Evolutionary conservation across 2,113 vertebrate species (phyloP).

Genomic region (Ageneiosus marmoratus): DNA sequence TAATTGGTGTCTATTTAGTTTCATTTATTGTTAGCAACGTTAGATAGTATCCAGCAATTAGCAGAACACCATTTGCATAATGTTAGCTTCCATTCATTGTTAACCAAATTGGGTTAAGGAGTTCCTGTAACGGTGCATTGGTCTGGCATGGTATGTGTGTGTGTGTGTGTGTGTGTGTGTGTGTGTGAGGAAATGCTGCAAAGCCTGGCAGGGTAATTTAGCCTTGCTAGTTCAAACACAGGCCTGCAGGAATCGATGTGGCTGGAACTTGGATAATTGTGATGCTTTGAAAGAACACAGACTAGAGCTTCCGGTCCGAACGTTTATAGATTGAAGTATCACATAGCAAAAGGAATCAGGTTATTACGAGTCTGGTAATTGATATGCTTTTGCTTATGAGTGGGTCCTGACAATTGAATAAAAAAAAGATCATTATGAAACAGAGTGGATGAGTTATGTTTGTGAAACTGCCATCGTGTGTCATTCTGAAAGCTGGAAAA

Average conservation of each 20-base stretch:
- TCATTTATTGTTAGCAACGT: constrained; percentile 14
- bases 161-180: constrained; percentile 12
- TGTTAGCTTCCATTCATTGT: constrained; percentile 9
- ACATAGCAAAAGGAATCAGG: constrained; percentile 34
- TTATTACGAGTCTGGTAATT: constrained; percentile 45
- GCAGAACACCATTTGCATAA: constrained; percentile 22
- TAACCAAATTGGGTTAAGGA: constrained; percentile 30
- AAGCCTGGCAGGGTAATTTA: constrained; percentile 63
- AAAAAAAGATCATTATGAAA: constrained; percentile 20
- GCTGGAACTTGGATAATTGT: constrained; percentile 64
- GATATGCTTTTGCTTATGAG: constrained; percentile 47
- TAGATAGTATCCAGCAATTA: constrained; percentile 25
- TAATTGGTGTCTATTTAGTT: constrained; percentile 20
- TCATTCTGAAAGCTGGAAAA: background rate
- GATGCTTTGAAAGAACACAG: constrained; percentile 62
- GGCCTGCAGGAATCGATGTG: constrained; percentile 66
- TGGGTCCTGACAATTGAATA: constrained; percentile 9
- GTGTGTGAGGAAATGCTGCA: constrained; percentile 24
- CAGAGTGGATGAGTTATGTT: background rate
- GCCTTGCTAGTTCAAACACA: constrained; percentile 62
- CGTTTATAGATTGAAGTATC: constrained; percentile 54
- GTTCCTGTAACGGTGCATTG: constrained; percentile 12
- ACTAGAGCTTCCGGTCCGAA: constrained; percentile 48
- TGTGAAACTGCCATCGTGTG: constrained; percentile 5
- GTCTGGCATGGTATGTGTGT: constrained; percentile 10